Percentiles rank a stretch among this genome's conserved stretches.
Evolutionary conservation across 1,140 invertebrate genomes (phyloP).

Genomic region (Planococcus citri): DNA sequence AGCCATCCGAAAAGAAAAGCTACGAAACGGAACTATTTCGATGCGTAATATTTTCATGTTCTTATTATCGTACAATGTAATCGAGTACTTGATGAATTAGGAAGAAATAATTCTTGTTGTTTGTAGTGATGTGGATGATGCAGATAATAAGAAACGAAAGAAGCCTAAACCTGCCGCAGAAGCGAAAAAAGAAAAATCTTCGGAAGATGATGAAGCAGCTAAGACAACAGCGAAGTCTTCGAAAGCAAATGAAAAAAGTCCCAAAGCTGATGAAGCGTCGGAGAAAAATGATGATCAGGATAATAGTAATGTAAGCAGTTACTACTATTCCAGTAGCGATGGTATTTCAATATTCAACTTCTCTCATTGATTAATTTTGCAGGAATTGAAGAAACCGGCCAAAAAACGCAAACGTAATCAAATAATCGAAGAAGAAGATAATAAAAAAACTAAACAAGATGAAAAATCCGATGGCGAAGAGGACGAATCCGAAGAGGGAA

Average conservation of each 20-base stretch:
- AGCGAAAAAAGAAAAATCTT: constrained; percentile 24
- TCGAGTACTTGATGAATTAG: neutral
- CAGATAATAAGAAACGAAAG: constrained; percentile 23
- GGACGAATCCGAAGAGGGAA: constrained; percentile 22
- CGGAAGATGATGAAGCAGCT: constrained; percentile 22
- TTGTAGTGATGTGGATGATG: constrained; percentile 29
- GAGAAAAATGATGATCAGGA: neutral
- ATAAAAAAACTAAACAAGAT: neutral
- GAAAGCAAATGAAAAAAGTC: neutral
- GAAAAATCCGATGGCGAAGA: constrained; percentile 24
- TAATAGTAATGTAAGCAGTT: neutral
- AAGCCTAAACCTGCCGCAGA: constrained; percentile 27
- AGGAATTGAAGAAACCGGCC: constrained; percentile 20
- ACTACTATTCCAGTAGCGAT: neutral
- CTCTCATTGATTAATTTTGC: constrained; percentile 21
- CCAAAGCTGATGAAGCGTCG: neutral
- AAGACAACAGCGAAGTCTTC: neutral
- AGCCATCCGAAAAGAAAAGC: constrained; percentile 4
- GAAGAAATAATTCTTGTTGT: too few species aligned
- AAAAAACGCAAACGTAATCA: constrained; percentile 25
- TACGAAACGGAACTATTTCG: neutral
- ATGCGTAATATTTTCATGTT: neutral
- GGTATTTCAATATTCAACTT: constrained; percentile 18
- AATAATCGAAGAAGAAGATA: constrained; percentile 9
- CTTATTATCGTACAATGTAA: too few species aligned